Evolutionary conservation across 2,797 vertebrate species (phyloP), one percentile per base, ranked within the genome.

Genomic region (Mormyrus proboscirostris): DNA sequence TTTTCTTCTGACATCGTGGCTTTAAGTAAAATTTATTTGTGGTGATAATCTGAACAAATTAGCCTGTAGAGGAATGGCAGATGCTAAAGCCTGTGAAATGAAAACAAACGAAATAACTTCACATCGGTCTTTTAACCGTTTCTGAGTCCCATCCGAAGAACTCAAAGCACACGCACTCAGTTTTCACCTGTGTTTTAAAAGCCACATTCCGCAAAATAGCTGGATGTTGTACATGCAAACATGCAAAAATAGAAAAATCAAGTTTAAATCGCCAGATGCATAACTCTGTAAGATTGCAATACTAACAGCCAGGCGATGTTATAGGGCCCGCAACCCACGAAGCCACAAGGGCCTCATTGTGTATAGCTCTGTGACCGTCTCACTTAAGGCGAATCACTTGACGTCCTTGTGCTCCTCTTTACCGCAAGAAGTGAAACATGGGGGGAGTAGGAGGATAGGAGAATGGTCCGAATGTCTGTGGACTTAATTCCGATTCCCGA

Each of bases 351-450:
- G 86, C 16, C 87, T 91, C 89, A 93, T 96, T 96, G 94, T 96
- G 91, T 92, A 69, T 59, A 86, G 89, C 90, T 90, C 85, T 90
- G 89, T 91, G 91, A 90, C 87, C 88, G 89, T 86, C 90, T 90
- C 19, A 91, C 94, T 93, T 79, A 90, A 92, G 92, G 94, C 92
- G 76, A 92, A 95, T 96, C 96, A 97, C 94, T 95, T 97, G 96
- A 97, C 93, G 89, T 90, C 92, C 96, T 96, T 96, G 96, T 96
- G 96, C 92, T 94, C 90, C 86, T 12, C 91, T 90, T 91, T 89
- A 84, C 91, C 90, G 79, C 91, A 91, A 49, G 90, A 90, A 90
- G 25, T 90, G 7, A 6, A 50, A 82, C 51, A 65, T 88, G 38
- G 41, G 16, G 16, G 16, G 85, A 33, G 12, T 10, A 25, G 73